These are phyloP conservation scores for Troides oblongomaculatus DNA, from an alignment of 2,888 invertebrate species.

Conservation along the genomic window DNA sequence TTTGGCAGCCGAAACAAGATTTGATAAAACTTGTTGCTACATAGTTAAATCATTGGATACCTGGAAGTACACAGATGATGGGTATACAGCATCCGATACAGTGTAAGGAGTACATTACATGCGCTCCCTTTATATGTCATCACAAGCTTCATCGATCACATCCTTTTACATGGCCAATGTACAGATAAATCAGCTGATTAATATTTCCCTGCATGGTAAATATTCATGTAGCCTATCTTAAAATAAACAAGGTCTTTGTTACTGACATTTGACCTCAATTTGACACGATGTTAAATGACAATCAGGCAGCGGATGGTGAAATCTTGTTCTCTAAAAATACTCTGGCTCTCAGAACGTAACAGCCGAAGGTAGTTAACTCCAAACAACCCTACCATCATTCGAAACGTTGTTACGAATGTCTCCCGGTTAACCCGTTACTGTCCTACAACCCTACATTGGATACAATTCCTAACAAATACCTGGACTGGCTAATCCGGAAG, in stretches of 20 bases:
- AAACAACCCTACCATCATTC: neutral
- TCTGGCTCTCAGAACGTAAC: too few species aligned
- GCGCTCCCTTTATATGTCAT: slow-evolving; percentile 36
- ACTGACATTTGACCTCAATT: slow-evolving; percentile 1
- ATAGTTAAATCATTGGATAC: slow-evolving; percentile 61
- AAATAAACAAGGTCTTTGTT: neutral
- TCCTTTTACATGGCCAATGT: slow-evolving; percentile 43
- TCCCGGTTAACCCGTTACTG: neutral
- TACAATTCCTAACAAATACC: slow-evolving; percentile 72
- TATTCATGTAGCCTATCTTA: neutral
- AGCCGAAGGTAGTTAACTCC: too few species aligned
- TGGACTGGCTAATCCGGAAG: slow-evolving; percentile 51
- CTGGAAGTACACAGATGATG: slow-evolving; percentile 73
- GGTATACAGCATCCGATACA: slow-evolving; percentile 61
- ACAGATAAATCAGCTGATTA: slow-evolving; percentile 21
- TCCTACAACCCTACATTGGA: slow-evolving; percentile 32
- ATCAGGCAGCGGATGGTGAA: too few species aligned
- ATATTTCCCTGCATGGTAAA: slow-evolving; percentile 4
- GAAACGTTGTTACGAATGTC: neutral
- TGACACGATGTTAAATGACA: neutral
- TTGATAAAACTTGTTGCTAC: slow-evolving; percentile 56
- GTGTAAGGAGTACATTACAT: slow-evolving; percentile 50
- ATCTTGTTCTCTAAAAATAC: too few species aligned
- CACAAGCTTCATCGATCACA: slow-evolving; percentile 34
- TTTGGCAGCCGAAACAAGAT: neutral